Evolutionary conservation across 2,113 vertebrate genomes (phyloP).

Genomic region (Galbula dea): DNA sequence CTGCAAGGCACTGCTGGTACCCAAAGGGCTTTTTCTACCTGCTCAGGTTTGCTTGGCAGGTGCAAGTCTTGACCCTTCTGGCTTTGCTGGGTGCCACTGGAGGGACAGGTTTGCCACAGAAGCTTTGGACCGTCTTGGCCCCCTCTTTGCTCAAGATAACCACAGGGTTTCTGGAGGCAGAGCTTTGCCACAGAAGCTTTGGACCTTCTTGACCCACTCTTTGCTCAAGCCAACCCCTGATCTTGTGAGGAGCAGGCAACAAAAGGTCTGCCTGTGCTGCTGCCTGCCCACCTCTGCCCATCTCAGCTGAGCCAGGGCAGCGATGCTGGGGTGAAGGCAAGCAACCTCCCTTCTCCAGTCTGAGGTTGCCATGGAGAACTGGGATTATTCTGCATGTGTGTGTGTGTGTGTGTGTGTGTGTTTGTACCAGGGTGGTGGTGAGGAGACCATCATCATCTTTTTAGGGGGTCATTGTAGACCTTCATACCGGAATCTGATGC

Average conservation of each 20-base stretch:
- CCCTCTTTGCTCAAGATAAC: too few species aligned
- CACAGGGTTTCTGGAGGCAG: not conserved
- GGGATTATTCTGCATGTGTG: conserved; percentile 5
- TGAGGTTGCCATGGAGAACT: conserved; percentile 48
- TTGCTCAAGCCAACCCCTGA: accelerated
- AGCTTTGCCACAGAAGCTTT: not conserved
- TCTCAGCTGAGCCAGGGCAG: accelerated
- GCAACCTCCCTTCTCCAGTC: conserved; percentile 11
- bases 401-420: not conserved
- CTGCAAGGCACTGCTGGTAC: not conserved
- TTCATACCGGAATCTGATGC: too few species aligned
- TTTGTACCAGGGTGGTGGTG: too few species aligned
- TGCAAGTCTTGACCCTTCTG: not conserved
- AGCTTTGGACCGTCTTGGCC: too few species aligned
- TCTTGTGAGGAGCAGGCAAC: too few species aligned
- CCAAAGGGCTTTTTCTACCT: not conserved
- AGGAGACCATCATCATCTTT: too few species aligned
- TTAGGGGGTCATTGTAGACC: too few species aligned
- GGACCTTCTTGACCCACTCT: accelerated
- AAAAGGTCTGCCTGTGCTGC: too few species aligned
- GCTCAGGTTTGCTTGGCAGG: not conserved
- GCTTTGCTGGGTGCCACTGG: accelerated
- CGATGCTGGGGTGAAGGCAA: not conserved
- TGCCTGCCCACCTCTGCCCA: not conserved
- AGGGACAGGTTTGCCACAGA: too few species aligned